A percentile compares a stretch with the other conserved stretches of the same genome.
phyloP scores from a whole-genome alignment of 2,113 vertebrate species.

The Tiliqua scincoides region DNA sequence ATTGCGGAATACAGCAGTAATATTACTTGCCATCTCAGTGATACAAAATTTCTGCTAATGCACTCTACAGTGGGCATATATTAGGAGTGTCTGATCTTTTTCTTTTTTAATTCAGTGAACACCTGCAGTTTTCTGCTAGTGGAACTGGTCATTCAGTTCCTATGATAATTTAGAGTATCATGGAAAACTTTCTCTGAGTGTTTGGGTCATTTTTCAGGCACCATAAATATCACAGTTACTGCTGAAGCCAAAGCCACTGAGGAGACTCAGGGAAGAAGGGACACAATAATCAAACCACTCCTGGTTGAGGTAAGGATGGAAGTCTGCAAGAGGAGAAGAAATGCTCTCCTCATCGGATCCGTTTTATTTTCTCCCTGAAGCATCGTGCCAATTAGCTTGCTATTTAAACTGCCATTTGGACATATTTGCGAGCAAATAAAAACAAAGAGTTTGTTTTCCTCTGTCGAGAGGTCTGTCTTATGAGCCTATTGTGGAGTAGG shows the following conservation, averaged over 20 bases:
- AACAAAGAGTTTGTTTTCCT: neutral
- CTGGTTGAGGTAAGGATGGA: conserved; percentile 68
- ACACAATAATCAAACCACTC: conserved; percentile 61
- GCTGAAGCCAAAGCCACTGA: conserved; percentile 59
- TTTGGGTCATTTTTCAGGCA: conserved; percentile 64
- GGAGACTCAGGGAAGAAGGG: conserved; percentile 47
- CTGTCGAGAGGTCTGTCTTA: neutral
- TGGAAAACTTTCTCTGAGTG: conserved; percentile 18
- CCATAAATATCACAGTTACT: conserved; percentile 60
- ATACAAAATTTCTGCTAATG: too few species aligned
- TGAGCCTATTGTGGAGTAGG: neutral
- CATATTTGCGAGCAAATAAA: neutral
- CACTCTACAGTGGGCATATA: too few species aligned
- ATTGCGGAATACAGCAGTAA: too few species aligned
- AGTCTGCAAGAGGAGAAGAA: neutral
- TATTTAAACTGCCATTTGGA: neutral
- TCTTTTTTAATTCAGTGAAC: too few species aligned
- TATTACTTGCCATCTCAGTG: too few species aligned
- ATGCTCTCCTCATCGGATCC: neutral
- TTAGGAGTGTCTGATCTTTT: too few species aligned
- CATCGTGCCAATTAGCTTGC: neutral
- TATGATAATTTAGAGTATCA: neutral
- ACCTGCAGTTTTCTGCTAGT: neutral
- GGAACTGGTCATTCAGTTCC: neutral
- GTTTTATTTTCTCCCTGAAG: neutral